A percentile compares a stretch with the other conserved stretches of the same genome.
phyloP scores from a whole-genome alignment of 53 echinoderm and acorn worm genomes.

The Echinarachnius parma region DNA sequence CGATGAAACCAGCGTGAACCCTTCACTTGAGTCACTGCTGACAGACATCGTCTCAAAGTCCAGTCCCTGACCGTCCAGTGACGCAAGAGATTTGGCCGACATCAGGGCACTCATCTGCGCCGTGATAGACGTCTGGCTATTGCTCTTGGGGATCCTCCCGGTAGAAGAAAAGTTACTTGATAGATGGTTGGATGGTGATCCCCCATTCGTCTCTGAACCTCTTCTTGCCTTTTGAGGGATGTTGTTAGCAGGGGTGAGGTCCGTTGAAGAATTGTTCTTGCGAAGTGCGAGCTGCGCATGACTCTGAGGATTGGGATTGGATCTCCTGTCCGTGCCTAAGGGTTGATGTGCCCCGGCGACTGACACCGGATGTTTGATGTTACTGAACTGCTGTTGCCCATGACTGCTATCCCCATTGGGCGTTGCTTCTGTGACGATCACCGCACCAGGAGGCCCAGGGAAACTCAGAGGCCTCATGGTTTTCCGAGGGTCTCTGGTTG shows the following conservation, averaged over 20 bases:
- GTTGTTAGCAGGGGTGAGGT: constrained; percentile 13
- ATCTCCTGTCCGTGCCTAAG: too few relatives aligned
- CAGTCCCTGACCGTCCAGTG: constrained; percentile 67
- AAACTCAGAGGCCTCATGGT: constrained; percentile 1
- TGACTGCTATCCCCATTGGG: constrained; percentile 9
- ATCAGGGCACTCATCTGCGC: constrained; percentile 33
- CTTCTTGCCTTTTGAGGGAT: too few relatives aligned
- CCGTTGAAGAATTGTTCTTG: constrained; percentile 36
- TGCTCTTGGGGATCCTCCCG: constrained; percentile 11
- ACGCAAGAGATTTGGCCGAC: constrained; percentile 51
- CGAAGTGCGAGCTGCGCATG: too few relatives aligned
- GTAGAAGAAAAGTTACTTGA: too few relatives aligned
- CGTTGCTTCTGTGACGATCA: constrained; percentile 39
- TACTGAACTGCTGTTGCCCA: too few relatives aligned
- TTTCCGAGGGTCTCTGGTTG: too few relatives aligned
- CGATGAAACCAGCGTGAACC: constrained; percentile 49
- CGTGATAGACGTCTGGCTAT: constrained; percentile 33
- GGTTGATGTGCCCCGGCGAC: too few relatives aligned
- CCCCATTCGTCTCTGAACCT: constrained; percentile 19
- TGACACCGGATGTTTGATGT: too few relatives aligned
- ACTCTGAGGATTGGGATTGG: too few relatives aligned
- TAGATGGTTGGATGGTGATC: constrained; percentile 18
- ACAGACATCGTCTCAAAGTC: constrained; percentile 85
- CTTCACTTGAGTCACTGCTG: constrained; percentile 93
- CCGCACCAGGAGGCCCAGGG: constrained; percentile 53